phyloP scores from a whole-genome alignment of 2,113 vertebrate species.

The Tragelaphus strepsiceros region DNA sequence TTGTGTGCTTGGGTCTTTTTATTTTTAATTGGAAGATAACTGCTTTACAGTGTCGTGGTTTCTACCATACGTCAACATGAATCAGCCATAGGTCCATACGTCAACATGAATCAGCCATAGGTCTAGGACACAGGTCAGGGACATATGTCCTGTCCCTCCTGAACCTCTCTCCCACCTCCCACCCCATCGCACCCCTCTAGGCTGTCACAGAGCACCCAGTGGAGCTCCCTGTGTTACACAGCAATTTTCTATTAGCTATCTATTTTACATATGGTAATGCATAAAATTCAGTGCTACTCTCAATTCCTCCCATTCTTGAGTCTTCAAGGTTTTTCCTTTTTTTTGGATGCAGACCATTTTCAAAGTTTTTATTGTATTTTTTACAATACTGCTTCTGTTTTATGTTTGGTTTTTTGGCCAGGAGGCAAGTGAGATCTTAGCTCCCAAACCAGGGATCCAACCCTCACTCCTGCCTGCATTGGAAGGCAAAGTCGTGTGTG shows the following conservation, averaged over 20 bases:
- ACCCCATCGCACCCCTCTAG: background rate
- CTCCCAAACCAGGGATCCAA: background rate
- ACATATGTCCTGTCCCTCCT: background rate
- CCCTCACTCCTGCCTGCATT: background rate
- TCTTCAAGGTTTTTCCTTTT: background rate
- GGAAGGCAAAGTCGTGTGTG: background rate
- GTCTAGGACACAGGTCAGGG: too few relatives aligned
- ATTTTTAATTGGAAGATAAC: background rate
- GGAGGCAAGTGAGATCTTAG: background rate
- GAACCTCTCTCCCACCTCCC: background rate
- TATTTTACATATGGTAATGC: background rate
- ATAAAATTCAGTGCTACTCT: background rate
- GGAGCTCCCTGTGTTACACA: background rate
- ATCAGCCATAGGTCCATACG: background rate
- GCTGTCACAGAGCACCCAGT: background rate
- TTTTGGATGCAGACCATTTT: background rate
- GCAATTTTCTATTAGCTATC: background rate
- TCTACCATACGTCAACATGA: background rate
- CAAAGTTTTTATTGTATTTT: background rate
- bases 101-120: background rate
- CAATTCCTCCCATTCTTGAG: background rate
- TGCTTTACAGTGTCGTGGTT: background rate
- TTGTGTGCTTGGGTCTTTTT: background rate
- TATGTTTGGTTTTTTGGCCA: background rate
- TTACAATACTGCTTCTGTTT: background rate